Conservation (phyloP, 2,113 vertebrate species). For the Phyllostomus hastatus region DNA sequence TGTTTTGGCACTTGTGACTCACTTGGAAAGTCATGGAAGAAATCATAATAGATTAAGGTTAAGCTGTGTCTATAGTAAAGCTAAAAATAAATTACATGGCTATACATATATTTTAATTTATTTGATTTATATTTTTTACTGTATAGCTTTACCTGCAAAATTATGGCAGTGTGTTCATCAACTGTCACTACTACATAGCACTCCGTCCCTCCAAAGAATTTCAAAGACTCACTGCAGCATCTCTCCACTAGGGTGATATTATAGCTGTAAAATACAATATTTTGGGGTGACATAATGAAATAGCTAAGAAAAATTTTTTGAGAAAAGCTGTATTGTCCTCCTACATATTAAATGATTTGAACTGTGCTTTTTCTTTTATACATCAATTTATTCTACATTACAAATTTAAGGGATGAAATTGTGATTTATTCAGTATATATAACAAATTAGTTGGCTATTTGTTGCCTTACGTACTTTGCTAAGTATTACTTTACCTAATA, state of each 20-base stretch:
- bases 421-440: slow-evolving; percentile 7
- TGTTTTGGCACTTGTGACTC: neutral
- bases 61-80: neutral
- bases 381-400: neutral
- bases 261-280: slow-evolving; percentile 81
- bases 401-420: neutral
- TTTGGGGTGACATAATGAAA: slow-evolving; percentile 13
- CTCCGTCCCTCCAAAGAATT: slow-evolving; percentile 83
- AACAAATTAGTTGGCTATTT: slow-evolving; percentile 2
- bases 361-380: slow-evolving; percentile 4
- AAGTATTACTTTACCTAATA: neutral
- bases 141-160: slow-evolving; percentile 89
- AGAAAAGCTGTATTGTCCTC: neutral
- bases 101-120: neutral
- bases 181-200: slow-evolving; percentile 88
- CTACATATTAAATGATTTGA: neutral
- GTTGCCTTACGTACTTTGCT: neutral
- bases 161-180: slow-evolving; percentile 88
- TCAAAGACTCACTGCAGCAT: slow-evolving; percentile 80
- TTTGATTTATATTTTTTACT: neutral
- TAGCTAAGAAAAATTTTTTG: slow-evolving; percentile 36
- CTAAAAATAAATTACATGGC: neutral
- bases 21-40: slow-evolving; percentile 36
- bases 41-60: slow-evolving; percentile 16
- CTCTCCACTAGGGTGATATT: slow-evolving; percentile 91